Base-by-base conservation (phyloP, 1,140 invertebrate species). In the Magallana angulata region DNA sequence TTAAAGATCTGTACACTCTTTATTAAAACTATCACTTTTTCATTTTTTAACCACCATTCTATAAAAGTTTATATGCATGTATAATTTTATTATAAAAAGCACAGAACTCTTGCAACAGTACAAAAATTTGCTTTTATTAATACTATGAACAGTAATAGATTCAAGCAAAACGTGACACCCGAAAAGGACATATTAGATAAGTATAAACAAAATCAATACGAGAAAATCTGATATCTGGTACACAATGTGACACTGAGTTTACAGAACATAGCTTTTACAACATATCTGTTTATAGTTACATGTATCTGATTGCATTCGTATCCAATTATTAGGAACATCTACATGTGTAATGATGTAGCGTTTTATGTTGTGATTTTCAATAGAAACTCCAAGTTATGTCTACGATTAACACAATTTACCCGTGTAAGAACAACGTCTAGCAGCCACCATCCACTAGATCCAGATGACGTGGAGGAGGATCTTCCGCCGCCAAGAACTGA, bases 381-480 rank as follows among this genome's bases (percentile, higher is more conserved):
- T 16, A 82, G 81, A 12, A 57, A 82, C 56, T 82, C 81, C 14
- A 82, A 82, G n/a, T 57, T n/a, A 56, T 82, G 14, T 57, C 0
- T 82, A 57, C 24, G 68, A 30, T 76, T 76, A 3, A 82, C 14
- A 16, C 56, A 57, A 11, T 24, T 57, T 16, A 82, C 48, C 18
- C 12, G 81, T 57, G 14, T 36, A 24, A 82, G 81, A 57, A 57
- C 81, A 36, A 76, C 68, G 36, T 57, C 48, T 30, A 56, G 81
- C 6, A 84, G 59, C 30, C 82, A 84, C 16, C 82, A 84, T n/a
- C 82, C 56, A 62, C 30, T 84, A 12, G 30, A 62, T 4, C 30
- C 57, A 9, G 82, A 59, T 1, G 82, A 62, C 1, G 57, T 58
- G 30, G 82, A 84, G 60, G 82, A 84, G 60, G 82, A 84, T 62